Evolutionary conservation across 2,888 invertebrate species (phyloP).

Genomic region (Drosophila gaucha): DNA sequence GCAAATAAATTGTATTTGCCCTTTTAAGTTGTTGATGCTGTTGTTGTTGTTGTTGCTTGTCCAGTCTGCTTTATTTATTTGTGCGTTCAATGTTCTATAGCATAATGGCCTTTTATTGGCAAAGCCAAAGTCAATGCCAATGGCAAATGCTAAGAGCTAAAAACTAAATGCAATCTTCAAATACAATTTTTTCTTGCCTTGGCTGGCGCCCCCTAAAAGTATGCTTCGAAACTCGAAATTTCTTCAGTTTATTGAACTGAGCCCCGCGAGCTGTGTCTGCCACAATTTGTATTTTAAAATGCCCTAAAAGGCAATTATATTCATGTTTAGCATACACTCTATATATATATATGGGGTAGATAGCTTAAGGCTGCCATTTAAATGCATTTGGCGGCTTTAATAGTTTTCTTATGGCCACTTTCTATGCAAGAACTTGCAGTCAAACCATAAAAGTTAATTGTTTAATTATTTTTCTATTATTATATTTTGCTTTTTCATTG

Average conservation of each 20-base stretch:
- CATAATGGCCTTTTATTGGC: constrained; percentile 75
- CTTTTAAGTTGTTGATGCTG: constrained; percentile 45
- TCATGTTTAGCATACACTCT: constrained; percentile 22
- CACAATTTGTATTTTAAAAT: constrained; percentile 34
- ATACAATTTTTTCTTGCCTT: constrained; percentile 16
- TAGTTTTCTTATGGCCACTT: constrained; percentile 66
- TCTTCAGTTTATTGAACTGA: constrained; percentile 76
- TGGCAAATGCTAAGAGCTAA: constrained; percentile 36
- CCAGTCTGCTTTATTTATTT: constrained; percentile 60
- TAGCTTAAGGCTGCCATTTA: constrained; percentile 50
- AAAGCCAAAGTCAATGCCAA: constrained; percentile 33
- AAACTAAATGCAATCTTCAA: constrained; percentile 65
- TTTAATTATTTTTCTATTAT: constrained; percentile 75
- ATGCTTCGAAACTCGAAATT: constrained; percentile 48
- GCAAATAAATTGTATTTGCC: constrained; percentile 75
- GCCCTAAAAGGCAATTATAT: constrained; percentile 61
- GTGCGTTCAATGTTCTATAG: constrained; percentile 69
- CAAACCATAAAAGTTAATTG: constrained; percentile 67
- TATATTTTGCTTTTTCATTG: constrained; percentile 2
- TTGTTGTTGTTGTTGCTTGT: constrained; percentile 15
- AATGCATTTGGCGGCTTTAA: constrained; percentile 72
- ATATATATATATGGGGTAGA: neutral
- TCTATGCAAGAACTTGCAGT: constrained; percentile 25
- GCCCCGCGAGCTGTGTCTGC: constrained; percentile 20
- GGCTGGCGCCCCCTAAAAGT: constrained; percentile 58